Conservation (phyloP, 2,797 vertebrate genomes). For the Micrastur ruficollis region DNA sequence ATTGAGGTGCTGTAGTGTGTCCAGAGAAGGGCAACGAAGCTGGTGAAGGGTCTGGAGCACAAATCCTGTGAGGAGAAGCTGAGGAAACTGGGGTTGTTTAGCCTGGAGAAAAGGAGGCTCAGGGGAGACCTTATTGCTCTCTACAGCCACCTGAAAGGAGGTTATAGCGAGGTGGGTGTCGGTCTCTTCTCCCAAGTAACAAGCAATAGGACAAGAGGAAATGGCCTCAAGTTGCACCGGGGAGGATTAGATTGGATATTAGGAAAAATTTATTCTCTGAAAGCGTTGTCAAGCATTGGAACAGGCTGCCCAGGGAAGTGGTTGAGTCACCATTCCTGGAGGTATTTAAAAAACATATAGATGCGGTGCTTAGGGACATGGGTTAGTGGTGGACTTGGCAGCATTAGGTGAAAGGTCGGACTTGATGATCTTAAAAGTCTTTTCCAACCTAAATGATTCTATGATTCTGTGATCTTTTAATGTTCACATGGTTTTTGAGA, state of each 20-base stretch:
- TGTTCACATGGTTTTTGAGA: neutral
- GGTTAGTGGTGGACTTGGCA: neutral
- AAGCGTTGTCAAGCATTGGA: neutral
- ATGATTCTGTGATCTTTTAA: neutral
- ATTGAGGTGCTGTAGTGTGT: no score
- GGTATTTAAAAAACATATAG: neutral
- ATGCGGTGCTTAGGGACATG: neutral
- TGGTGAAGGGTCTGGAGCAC: neutral
- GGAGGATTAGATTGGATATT: neutral
- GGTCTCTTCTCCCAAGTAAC: neutral
- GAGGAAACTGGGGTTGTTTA: no score
- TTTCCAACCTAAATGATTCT: neutral
- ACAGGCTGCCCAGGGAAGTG: neutral
- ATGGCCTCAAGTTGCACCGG: neutral
- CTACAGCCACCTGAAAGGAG: neutral
- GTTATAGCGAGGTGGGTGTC: neutral
- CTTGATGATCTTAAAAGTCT: neutral
- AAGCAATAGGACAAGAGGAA: neutral
- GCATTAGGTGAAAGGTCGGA: neutral
- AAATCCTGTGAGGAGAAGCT: neutral
- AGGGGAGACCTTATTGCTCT: neutral
- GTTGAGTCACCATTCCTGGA: no score
- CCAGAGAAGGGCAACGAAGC: neutral
- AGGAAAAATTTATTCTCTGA: neutral
- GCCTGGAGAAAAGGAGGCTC: neutral